A percentile compares a stretch with the other conserved stretches of the same genome.
Conservation (phyloP, 2,888 invertebrate genomes). For the Amiota mariae region DNA sequence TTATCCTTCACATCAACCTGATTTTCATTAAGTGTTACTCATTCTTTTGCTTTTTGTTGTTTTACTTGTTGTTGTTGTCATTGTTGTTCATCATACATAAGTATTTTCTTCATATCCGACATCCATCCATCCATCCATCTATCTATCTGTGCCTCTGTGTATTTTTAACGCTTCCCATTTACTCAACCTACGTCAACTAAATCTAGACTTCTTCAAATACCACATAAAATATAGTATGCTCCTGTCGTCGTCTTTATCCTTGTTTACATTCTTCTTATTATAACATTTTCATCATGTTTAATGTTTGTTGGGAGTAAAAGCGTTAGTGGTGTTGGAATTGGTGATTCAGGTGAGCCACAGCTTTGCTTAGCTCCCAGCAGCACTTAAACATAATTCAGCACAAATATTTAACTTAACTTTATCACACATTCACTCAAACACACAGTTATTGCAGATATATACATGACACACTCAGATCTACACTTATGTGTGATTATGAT, state of each 20-base stretch:
- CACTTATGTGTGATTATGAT: slow-evolving; percentile 14
- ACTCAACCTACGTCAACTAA: background rate
- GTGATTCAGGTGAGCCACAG: background rate
- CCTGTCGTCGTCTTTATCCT: no score
- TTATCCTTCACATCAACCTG: no score
- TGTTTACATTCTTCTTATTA: no score
- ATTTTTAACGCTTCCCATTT: background rate
- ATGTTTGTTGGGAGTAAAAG: background rate
- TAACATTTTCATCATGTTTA: no score
- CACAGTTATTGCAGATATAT: background rate
- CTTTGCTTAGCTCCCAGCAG: background rate
- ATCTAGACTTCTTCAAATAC: background rate
- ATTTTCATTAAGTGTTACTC: background rate
- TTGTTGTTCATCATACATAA: no score
- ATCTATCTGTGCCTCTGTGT: slow-evolving; percentile 2
- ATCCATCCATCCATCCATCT: no score
- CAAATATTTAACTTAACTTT: slow-evolving; percentile 11
- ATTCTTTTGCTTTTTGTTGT: background rate
- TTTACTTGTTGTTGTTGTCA: no score
- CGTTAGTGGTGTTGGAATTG: background rate
- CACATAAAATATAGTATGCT: slow-evolving; percentile 5
- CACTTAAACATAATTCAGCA: background rate
- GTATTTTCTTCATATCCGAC: no score
- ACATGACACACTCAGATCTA: background rate
- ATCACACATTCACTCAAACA: background rate